Base-by-base conservation (phyloP, 2,797 vertebrate genomes). In the Mionectes olivaceus region DNA sequence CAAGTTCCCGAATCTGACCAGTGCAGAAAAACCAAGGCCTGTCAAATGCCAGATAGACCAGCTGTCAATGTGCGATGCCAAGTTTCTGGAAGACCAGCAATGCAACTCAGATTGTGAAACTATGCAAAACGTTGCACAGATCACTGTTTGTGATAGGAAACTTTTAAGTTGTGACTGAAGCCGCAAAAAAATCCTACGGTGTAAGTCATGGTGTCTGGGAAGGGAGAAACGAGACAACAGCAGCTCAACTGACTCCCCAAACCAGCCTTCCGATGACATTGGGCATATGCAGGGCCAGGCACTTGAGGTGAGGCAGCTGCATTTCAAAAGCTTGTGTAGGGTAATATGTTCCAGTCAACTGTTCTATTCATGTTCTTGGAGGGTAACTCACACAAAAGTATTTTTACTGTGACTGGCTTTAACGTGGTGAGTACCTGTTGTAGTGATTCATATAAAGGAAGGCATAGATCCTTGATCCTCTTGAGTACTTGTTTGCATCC, bases 401-500 rank as follows among this genome's bases (percentile, higher is more conserved):
- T 75, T 67, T 81, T 77, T 61, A 28, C 9, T 53, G 78, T 53
- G 61, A 19, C 56, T 91, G 41, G 3, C 17, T 80, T 63, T n/a
- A 57, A 27, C 10, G 0, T 13, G 30, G 41, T 61, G 65, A 75
- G 68, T 55, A 33, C 37, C 41, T 55, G 61, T 43, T 75, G 50
- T 33, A 67, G 41, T 87, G 82, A 77, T 61, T 87, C 82, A 75
- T 39, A 12, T 75, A 49, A 85, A 87, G 61, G 46, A 60, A 91
- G 64, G 22, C 4, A 5, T 35, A 75, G 79, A 52, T 86, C 50
- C n/a, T 71, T 88, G 47, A 75, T 87, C 30, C 28, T 10, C 55
- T 46, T 78, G 76, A 78, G 61, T 55, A 10, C n/a, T 78, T 91
- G 44, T 71, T 94, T 94, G 69, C 43, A 78, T 91, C 49, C 49